Evolutionary conservation across 1,140 invertebrate genomes (phyloP).

Genomic region (Bombus sylvicola): DNA sequence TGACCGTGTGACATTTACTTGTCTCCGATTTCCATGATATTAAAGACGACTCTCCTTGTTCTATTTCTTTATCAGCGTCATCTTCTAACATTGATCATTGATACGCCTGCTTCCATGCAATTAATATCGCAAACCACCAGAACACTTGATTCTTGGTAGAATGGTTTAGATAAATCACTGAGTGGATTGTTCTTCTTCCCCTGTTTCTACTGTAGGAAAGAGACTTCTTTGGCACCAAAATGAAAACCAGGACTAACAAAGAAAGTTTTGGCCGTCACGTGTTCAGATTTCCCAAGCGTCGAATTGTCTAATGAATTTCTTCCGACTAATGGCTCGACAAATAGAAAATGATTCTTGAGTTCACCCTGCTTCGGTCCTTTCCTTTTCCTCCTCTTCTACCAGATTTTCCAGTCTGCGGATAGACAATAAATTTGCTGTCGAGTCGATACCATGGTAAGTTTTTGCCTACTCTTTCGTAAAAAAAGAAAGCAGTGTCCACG

Average conservation of each 20-base stretch:
- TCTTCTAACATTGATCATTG: not conserved
- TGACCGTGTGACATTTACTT: not conserved
- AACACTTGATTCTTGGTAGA: not conserved
- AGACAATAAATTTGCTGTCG: slow-evolving; percentile 1
- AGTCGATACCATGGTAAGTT: not conserved
- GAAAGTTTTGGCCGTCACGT: not conserved
- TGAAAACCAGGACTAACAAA: not conserved
- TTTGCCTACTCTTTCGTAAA: not conserved
- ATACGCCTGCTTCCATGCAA: not conserved
- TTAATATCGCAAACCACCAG: not conserved
- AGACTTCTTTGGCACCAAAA: not conserved
- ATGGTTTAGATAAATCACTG: not conserved
- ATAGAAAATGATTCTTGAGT: not conserved
- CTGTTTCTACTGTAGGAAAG: not conserved
- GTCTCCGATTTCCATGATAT: slow-evolving; percentile 17
- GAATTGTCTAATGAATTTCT: not conserved
- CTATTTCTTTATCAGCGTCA: not conserved
- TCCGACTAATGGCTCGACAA: not conserved
- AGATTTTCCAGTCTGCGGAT: not conserved
- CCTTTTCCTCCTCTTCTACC: not conserved
- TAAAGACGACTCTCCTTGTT: not conserved
- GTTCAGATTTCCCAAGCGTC: slow-evolving; percentile 5
- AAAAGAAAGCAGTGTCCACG: too few relatives aligned
- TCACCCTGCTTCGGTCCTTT: too few relatives aligned
- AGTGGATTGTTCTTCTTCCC: not conserved